Evolutionary conservation across 2,797 vertebrate species (phyloP), one percentile per base, ranked within the genome.

Genomic region (Dallia pectoralis): DNA sequence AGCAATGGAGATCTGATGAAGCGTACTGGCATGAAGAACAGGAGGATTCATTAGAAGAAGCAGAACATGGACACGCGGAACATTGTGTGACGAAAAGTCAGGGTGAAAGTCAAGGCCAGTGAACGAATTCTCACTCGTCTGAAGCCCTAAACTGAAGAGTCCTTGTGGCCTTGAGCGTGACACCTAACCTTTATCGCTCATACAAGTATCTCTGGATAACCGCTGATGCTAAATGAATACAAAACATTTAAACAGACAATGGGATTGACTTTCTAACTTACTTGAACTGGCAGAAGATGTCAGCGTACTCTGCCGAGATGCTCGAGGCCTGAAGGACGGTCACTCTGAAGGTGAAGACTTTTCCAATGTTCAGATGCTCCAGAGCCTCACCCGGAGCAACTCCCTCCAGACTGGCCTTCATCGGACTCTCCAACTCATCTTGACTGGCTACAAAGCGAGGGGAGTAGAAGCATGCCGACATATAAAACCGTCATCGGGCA

Each of bases 281-380:
- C 98, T 99, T 99, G 89, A 99, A 99, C 91, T 99, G 97, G 90
- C 98, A 99, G 91, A 99, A 99, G 90, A 99, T 97, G 85, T 99
- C 97, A 0, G 97, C 96, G 0, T 99, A 99, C 90, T 99, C 97
- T 0, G 97, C 95, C 0, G 98, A 96, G 91, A 99, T 99, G 88
- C 96, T 98, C 77, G 96, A 98, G 0, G 98, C 97, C 81, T 99
- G 98, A 70, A 99, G 91, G 74, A 99, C 96, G 0, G 97, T 99
- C 83, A 99, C 97, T 0, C 97, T 95, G 91, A 99, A 99, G 40
- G 97, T 98, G 78, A 99, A 99, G 72, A 95, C 89, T 48, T 93
- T 94, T 56, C 96, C 96, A 29, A 99, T 91, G 81, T 86, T 93
- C 75, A 99, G 91, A 81, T 97, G 97, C 78, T 98, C 96, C 84